Evolutionary conservation across 2,113 vertebrate species (phyloP).

Genomic region (Tragelaphus scriptus): DNA sequence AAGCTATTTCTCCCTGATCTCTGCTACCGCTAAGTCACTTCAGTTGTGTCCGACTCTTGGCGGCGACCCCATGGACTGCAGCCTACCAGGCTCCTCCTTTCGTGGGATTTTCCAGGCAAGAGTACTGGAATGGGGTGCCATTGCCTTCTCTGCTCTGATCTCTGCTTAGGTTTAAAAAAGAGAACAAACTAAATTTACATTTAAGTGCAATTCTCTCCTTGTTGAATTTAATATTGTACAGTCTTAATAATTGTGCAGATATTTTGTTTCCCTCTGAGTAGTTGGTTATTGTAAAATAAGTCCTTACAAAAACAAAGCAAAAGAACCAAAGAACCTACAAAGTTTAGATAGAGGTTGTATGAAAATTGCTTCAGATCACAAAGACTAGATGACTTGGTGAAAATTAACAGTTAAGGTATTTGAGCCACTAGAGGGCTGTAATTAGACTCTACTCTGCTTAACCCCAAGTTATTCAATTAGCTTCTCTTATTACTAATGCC

Average conservation of each 20-base stretch:
- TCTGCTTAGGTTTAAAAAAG: not conserved
- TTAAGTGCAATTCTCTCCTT: not conserved
- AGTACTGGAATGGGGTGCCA: too few species aligned
- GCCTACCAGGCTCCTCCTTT: too few species aligned
- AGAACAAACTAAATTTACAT: not conserved
- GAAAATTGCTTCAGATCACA: not conserved
- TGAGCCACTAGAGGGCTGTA: not conserved
- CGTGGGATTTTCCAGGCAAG: too few species aligned
- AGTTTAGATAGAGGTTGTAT: not conserved
- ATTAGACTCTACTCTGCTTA: not conserved
- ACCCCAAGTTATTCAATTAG: not conserved
- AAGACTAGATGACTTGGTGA: not conserved
- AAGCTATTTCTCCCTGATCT: not conserved
- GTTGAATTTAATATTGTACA: not conserved
- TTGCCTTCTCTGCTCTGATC: not conserved
- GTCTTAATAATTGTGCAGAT: not conserved
- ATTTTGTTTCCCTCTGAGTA: not conserved
- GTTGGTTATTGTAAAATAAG: conserved; percentile 21
- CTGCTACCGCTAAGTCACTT: not conserved
- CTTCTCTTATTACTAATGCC: not conserved
- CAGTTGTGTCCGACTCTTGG: too few species aligned
- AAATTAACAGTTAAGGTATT: conserved; percentile 21
- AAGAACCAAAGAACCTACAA: not conserved
- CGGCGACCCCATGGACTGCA: too few species aligned
- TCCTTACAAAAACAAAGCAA: not conserved